Percentiles rank a stretch among this genome's conserved stretches.
phyloP scores from a whole-genome alignment of 2,888 invertebrate genomes.

The Ecliptopera silaceata region DNA sequence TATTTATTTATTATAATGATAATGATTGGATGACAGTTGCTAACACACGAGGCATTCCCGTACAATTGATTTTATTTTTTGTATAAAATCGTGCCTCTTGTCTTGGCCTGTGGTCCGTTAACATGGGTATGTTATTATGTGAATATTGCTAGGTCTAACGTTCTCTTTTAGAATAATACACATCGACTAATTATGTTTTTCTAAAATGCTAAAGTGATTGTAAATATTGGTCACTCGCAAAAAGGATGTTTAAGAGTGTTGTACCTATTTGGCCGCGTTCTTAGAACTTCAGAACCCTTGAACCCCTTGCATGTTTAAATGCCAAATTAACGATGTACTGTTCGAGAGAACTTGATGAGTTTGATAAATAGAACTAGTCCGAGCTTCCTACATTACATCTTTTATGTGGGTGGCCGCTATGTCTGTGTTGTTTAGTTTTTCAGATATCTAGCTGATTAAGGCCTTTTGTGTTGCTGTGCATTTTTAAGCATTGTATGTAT shows the following conservation, averaged over 20 bases:
- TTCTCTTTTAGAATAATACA: conserved; percentile 57
- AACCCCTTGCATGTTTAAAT: conserved; percentile 8
- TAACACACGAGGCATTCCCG: conserved; percentile 80
- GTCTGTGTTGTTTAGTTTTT: conserved; percentile 81
- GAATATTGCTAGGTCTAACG: conserved; percentile 67
- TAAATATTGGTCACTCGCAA: conserved; percentile 66
- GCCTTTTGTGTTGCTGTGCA: conserved; percentile 81
- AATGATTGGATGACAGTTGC: conserved; percentile 79
- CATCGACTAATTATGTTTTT: conserved; percentile 77
- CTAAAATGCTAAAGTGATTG: conserved; percentile 67
- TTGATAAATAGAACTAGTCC: conserved; percentile 55
- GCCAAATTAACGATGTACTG: conserved; percentile 22
- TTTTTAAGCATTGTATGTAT: conserved; percentile 84
- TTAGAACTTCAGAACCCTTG: conserved; percentile 39
- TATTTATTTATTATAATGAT: conserved; percentile 75
- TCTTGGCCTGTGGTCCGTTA: conserved; percentile 82
- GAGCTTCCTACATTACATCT: conserved; percentile 48
- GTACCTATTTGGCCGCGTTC: conserved; percentile 35
- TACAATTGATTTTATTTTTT: conserved; percentile 80
- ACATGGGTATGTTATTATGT: conserved; percentile 73
- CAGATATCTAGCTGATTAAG: conserved; percentile 68
- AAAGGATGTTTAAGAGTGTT: conserved; percentile 57
- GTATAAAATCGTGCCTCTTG: conserved; percentile 81
- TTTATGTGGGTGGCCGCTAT: conserved; percentile 72
- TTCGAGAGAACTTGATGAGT: conserved; percentile 16